Percentiles rank a stretch among this genome's conserved stretches.
phyloP scores from a whole-genome alignment of 1,140 invertebrate genomes.

The Metopolophium dirhodum region DNA sequence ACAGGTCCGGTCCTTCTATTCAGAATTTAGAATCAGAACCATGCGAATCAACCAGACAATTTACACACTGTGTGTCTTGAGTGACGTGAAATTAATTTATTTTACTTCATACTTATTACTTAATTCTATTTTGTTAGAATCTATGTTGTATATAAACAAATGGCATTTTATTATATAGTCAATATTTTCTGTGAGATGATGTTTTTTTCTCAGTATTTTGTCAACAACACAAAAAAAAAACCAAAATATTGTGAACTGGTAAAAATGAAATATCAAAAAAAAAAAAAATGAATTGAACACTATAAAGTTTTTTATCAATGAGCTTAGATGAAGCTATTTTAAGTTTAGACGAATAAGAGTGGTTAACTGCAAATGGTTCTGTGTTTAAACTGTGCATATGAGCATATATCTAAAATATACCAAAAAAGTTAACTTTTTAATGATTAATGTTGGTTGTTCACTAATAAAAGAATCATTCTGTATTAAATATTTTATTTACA shows the following conservation, averaged over 20 bases:
- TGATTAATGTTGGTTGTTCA: not conserved
- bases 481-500: too few species aligned
- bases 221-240: not conserved
- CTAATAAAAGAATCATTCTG: not conserved
- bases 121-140: conserved; percentile 44
- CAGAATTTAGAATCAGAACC: conserved; percentile 15
- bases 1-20: not conserved
- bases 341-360: not conserved
- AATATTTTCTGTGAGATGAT: conserved; percentile 40
- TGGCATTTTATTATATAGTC: conserved; percentile 30
- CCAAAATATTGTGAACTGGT: not conserved
- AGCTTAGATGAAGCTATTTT: not conserved
- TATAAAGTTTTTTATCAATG: not conserved
- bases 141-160: conserved; percentile 43
- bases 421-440: not conserved
- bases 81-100: conserved; percentile 9
- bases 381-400: not conserved
- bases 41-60: conserved; percentile 33
- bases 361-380: not conserved
- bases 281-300: not conserved
- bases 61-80: conserved; percentile 42
- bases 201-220: not conserved
- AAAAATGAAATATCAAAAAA: not conserved
- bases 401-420: not conserved
- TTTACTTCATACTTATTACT: conserved; percentile 31